Evolutionary conservation across 2,888 invertebrate species (phyloP), one percentile per base, ranked within the genome.

Genomic region (Coelogynopora nodosa): DNA sequence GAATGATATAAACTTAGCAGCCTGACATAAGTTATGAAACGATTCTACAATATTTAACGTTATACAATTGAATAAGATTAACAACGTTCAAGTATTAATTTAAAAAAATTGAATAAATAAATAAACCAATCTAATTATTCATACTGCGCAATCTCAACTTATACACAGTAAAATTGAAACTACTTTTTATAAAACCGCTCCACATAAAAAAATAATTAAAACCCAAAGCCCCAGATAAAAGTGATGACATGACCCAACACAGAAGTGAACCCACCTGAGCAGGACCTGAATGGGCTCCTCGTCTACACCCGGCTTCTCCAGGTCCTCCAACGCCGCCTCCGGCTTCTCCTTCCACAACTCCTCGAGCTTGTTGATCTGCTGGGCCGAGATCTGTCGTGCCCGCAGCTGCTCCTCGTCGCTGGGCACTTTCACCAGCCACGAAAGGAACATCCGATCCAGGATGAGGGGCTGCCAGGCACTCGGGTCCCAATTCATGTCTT

Each of bases 401-500:
- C 98, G 93, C 90, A 97, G 93, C 92, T 98, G 98, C 90, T 99
- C 98, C 90, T 97, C 95, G 90, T 98, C 98, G 0, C 95, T 95
- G 23, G 99, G 99, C n/a, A 97, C 95, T 88, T 92, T 92, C 27
- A 92, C 98, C 85, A 99, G 93, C 99, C 99, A 99, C 0, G 97
- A 95, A 81, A 99, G 93, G 91, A 99, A 97, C 89, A 96, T 96
- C 13, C 98, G 95, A 92, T 98, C 98, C 89, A 96, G 95, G 91
- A 99, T 99, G 88, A 99, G 93, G 0, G 98, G 98, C 92, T 98
- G 97, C 98, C 98, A 98, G 90, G 97, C 97, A 89, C 96, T 96
- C 91, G 97, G 97, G 93, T 98, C 98, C 95, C 98, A 99, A 92
- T 98, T 98, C 96, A 98, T 97, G 91, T 98, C 98, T 93, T 98